Percentiles rank a stretch among this genome's conserved stretches.
phyloP scores from a whole-genome alignment of 2,113 vertebrate genomes.

The Crotalus horridus region DNA sequence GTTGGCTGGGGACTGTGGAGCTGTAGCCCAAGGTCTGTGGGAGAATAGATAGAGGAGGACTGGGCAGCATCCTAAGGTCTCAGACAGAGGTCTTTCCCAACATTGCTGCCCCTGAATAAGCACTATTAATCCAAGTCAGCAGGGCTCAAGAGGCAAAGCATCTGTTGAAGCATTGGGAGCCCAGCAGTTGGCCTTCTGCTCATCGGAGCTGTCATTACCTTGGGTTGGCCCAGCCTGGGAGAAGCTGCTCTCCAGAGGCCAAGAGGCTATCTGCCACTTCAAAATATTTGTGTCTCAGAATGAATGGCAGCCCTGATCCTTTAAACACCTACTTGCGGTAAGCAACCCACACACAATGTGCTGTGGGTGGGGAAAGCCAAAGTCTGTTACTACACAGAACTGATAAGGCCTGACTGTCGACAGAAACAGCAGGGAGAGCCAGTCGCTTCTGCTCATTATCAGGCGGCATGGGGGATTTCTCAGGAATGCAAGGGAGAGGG shows the following conservation, averaged over 20 bases:
- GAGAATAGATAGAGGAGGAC: too few species aligned
- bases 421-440: constrained; percentile 22
- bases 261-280: constrained; percentile 20
- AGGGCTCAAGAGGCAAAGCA: background rate
- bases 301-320: constrained; percentile 11
- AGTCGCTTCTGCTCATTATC: constrained; percentile 26
- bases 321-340: background rate
- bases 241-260: constrained; percentile 10
- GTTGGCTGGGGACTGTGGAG: background rate
- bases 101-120: background rate
- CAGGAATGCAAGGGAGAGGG: constrained; percentile 2
- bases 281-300: constrained; percentile 22
- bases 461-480: background rate
- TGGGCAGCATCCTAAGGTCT: background rate
- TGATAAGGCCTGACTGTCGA: constrained; percentile 25
- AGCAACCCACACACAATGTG: background rate
- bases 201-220: constrained; percentile 6
- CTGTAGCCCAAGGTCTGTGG: background rate
- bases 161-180: background rate
- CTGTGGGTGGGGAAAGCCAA: background rate
- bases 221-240: background rate
- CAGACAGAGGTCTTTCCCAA: background rate
- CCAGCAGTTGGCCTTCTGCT: background rate
- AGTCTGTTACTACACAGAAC: constrained; percentile 17
- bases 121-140: background rate